phyloP scores from a whole-genome alignment of 2,888 invertebrate genomes.

The Zaprionus obscuricornis region DNA sequence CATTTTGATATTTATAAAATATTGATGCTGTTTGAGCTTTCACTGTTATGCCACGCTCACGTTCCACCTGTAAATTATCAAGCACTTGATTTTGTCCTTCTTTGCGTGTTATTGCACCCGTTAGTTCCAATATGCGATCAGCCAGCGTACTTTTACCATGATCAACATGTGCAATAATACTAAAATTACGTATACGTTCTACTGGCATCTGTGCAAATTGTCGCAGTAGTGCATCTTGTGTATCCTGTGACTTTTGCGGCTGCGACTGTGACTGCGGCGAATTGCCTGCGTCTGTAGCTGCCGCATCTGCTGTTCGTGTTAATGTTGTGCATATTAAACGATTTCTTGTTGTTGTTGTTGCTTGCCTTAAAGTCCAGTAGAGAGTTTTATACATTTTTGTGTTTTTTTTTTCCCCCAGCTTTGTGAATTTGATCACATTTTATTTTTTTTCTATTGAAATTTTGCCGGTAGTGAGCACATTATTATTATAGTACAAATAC shows the following conservation, averaged over 20 bases:
- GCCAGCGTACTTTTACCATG: conserved; percentile 99
- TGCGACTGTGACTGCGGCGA: background rate
- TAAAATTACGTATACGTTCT: conserved; percentile 92
- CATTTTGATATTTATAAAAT: conserved; percentile 87
- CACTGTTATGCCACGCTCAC: conserved; percentile 98
- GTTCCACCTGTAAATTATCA: conserved; percentile 93
- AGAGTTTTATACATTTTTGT: conserved; percentile 43
- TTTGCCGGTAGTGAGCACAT: conserved; percentile 37
- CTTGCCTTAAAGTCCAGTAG: conserved; percentile 14
- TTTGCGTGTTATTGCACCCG: conserved; percentile 90
- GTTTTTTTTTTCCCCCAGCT: too few relatives aligned
- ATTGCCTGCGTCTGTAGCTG: background rate
- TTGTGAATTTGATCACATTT: too few relatives aligned
- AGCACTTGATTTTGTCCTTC: conserved; percentile 88
- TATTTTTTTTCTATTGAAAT: conserved; percentile 5
- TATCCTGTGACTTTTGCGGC: conserved; percentile 30
- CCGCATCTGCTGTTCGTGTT: background rate
- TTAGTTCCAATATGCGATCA: conserved; percentile 96
- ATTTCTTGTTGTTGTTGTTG: conserved; percentile 14
- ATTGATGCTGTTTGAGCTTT: conserved; percentile 98
- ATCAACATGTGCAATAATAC: conserved; percentile 99
- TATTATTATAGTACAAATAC: conserved; percentile 12
- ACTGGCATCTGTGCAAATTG: conserved; percentile 73
- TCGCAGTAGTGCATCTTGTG: conserved; percentile 35
- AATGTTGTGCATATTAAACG: conserved; percentile 32